These are phyloP conservation scores for Lutraria rhynchaena DNA, from an alignment of 1,140 invertebrate species.

Conservation along the genomic window DNA sequence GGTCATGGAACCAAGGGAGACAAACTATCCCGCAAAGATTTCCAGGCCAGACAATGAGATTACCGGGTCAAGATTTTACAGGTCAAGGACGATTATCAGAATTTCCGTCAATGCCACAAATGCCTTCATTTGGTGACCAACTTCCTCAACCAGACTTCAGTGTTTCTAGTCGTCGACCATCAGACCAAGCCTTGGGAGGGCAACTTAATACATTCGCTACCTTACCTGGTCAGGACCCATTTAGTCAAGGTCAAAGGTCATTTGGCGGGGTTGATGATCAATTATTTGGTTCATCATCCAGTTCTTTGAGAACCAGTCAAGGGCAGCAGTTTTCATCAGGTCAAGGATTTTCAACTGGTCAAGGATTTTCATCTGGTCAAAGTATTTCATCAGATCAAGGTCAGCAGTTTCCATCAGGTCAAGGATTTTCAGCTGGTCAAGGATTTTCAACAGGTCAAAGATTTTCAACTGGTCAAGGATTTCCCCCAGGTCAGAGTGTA, in stretches of 20 bases:
- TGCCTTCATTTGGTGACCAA: slow-evolving; percentile 28
- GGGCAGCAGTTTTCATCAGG: background rate
- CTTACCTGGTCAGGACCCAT: background rate
- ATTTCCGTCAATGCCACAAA: slow-evolving; percentile 2
- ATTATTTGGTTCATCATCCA: background rate
- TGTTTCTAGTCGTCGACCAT: background rate
- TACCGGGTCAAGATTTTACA: background rate
- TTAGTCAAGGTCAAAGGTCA: slow-evolving; percentile 10
- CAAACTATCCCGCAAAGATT: slow-evolving; percentile 4
- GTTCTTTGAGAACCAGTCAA: background rate
- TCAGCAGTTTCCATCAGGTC: slow-evolving; percentile 1
- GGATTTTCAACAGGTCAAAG: background rate
- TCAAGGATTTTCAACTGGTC: slow-evolving; percentile 2
- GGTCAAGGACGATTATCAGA: slow-evolving; percentile 3
- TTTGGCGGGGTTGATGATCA: background rate
- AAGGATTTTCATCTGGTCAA: background rate
- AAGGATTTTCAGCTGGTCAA: slow-evolving; percentile 2
- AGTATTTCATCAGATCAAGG: background rate
- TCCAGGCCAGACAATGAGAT: background rate
- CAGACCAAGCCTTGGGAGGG: slow-evolving; percentile 11
- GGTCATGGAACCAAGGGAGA: background rate
- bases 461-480: background rate
- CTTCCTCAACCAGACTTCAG: background rate
- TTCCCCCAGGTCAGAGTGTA: background rate
- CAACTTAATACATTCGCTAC: slow-evolving; percentile 10